phyloP scores from a whole-genome alignment of 2,888 invertebrate genomes.

The Ecliptopera silaceata region DNA sequence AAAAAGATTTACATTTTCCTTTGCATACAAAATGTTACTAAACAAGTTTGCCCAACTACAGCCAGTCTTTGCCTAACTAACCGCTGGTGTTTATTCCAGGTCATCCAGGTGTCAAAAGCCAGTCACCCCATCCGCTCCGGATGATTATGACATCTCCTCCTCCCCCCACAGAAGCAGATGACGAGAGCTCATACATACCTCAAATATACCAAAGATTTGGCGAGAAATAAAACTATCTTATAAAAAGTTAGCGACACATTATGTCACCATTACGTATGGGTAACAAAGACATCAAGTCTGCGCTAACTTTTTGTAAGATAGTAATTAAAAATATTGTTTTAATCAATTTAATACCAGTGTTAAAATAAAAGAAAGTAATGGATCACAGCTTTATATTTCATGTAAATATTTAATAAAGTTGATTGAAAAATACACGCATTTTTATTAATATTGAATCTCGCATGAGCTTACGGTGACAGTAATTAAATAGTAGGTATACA shows the following conservation, averaged over 20 bases:
- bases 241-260: no score
- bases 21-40: no score
- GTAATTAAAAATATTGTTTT: neutral
- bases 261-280: no score
- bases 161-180: slow-evolving; percentile 2
- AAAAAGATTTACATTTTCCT: no score
- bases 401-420: slow-evolving; percentile 23
- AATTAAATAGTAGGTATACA: no score
- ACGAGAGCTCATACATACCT: slow-evolving; percentile 21
- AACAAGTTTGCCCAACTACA: no score
- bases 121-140: neutral
- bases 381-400: slow-evolving; percentile 24
- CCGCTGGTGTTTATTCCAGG: slow-evolving; percentile 39
- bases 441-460: slow-evolving; percentile 4
- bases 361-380: slow-evolving; percentile 2
- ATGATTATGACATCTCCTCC: slow-evolving; percentile 12
- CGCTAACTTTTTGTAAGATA: neutral
- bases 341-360: slow-evolving; percentile 9
- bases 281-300: no score
- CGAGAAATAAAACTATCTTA: slow-evolving; percentile 10
- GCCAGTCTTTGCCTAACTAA: no score
- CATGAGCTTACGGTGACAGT: no score
- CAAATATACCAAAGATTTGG: slow-evolving; percentile 27
- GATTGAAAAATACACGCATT: slow-evolving; percentile 21
- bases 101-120: slow-evolving; percentile 38